Base-by-base conservation (phyloP, 2,797 vertebrate genomes). In the Silurus aristotelis region DNA sequence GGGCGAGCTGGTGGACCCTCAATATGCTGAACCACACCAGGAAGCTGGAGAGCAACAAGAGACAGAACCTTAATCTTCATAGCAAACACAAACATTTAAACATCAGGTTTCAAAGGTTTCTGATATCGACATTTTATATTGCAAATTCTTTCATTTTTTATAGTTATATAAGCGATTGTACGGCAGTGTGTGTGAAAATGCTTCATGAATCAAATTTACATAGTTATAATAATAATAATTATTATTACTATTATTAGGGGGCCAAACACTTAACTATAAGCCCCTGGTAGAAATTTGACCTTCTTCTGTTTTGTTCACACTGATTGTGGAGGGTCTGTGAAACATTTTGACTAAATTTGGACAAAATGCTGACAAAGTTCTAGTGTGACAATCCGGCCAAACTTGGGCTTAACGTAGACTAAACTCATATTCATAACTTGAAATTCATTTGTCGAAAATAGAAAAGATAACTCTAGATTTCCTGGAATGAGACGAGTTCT, bases 1-100 rank as follows among this genome's bases (percentile, higher is more conserved):
- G 84, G 27, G 38, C n/a, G 71, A 14, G 25, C 60, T 19, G 81
- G 46, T 15, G 79, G 80, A 76, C 22, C 17, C 61, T 75, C 84
- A 0, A 56, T 15, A n/a, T 43, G 80, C 75, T 89, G 88, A 73
- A 85, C 80, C 15, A 88, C 87, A 15, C 88, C 86, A 27, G 82
- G 89, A 46, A 89, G 66, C 88, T 90, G 82, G 15, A n/a, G 67
- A 83, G 38, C 1, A 2, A 84, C 1, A 64, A 48, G 85, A 79
- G 3, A 84, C 1, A 64, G 55, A 86, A 78, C 48, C 73, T 6
- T 61, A 60, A 22, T 5, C 19, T 2, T 38, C 38, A 60, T 61
- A 14, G 61, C 20, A 1, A 60, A 72, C 20, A 82, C 7, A 58
- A 22, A 58, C 25, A 71, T 22, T 71, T 48, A 52, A 48, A 52